Evolutionary conservation across 2,797 vertebrate genomes (phyloP), one percentile per base, ranked within the genome.

Genomic region (Todus mexicanus): DNA sequence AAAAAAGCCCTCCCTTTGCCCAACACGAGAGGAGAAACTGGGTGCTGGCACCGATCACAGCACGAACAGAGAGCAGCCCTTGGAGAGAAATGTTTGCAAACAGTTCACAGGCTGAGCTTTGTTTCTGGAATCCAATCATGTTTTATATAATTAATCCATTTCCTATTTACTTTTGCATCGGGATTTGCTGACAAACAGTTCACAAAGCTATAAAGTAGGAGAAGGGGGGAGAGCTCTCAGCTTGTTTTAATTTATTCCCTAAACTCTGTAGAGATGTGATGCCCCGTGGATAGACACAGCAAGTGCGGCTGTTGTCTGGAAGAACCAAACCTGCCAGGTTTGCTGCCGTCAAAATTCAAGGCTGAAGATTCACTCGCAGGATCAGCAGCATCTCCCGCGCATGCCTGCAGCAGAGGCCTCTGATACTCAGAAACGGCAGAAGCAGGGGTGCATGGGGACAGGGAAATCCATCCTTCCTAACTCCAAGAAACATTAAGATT

Each of bases 121-220:
- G 51, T 77, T 68, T 72, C 73, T 66, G 70, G 72, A 93, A 83
- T 22, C 40, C n/a, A 70, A 61, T 66, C n/a, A 18, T 40, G 79
- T 78, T n/a, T 94, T 89, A 70, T n/a, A 48, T 59, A 87, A 92
- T 83, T 87, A 95, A 94, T 73, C 75, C 69, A 38, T 26, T 74
- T 61, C 50, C 71, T 92, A 68, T 68, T 92, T 81, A 72, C 38
- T 93, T 81, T 43, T 70, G 29, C 66, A 64, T 75, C 69, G 77
- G 72, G 72, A 92, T 83, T 77, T 79, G 81, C 72, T 87, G 69
- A 82, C 84, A 92, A 94, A 80, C 57, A 77, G 42, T 50, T 89
- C 4, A 4, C 43, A 75, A 63, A 83, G 63, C 66, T 40, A 26
- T 26, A 69, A 77, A 68, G 47, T 35, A 64, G 29, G 54, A 81